Evolutionary conservation across 2,797 vertebrate species (phyloP).

Genomic region (Otolemur crassicaudatus): DNA sequence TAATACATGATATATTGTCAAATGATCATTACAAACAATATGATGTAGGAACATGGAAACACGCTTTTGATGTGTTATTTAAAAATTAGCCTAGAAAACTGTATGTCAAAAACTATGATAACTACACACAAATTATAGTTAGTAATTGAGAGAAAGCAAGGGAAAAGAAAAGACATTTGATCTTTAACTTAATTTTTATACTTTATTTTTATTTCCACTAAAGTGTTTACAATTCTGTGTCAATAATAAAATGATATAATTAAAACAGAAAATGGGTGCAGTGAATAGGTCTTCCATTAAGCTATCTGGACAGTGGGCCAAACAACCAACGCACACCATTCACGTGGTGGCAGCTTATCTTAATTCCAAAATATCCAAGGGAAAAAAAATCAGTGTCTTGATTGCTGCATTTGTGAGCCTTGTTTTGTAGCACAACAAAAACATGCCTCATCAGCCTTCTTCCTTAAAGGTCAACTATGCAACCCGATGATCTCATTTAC

Average conservation of each 20-base stretch:
- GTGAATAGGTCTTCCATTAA: background rate
- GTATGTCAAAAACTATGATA: background rate
- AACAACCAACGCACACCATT: conserved; percentile 30
- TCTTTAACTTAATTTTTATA: conserved; percentile 55
- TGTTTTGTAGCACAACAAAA: conserved; percentile 8
- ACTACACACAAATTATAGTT: conserved; percentile 32
- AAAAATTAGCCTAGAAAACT: conserved; percentile 51
- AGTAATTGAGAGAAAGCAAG: conserved; percentile 11
- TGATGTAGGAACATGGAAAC: background rate
- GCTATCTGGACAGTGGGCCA: background rate
- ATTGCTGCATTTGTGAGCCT: background rate
- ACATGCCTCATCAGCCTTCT: background rate
- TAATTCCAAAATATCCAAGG: conserved; percentile 34
- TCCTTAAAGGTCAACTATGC: background rate
- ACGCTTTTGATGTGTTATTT: background rate
- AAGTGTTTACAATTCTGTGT: conserved; percentile 28
- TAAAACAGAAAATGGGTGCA: conserved; percentile 49
- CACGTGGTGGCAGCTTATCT: background rate
- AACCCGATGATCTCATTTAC: conserved; percentile 25
- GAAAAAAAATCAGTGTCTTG: background rate
- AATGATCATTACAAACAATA: conserved; percentile 20
- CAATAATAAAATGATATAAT: conserved; percentile 54
- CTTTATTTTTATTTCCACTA: conserved; percentile 59
- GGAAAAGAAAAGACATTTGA: conserved; percentile 45
- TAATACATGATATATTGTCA: background rate